Evolutionary conservation across 2,113 vertebrate species (phyloP).

Genomic region (Kryptolebias marmoratus): DNA sequence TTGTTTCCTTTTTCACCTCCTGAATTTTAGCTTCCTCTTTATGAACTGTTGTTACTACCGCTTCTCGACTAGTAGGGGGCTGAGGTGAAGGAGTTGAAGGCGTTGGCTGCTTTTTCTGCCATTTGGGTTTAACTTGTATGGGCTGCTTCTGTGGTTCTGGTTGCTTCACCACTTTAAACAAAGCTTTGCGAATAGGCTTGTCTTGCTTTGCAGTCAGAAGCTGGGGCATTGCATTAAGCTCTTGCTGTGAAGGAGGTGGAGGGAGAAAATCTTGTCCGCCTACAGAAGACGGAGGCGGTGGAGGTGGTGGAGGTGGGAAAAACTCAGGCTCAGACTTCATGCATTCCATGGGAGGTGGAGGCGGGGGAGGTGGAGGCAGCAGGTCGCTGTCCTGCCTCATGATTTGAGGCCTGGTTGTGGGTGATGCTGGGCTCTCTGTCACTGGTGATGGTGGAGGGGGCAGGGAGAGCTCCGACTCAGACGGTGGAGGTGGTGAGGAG

Average conservation of each 20-base stretch:
- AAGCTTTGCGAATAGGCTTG: slow-evolving; percentile 61
- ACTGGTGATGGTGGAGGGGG: slow-evolving; percentile 86
- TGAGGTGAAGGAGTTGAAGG: slow-evolving; percentile 62
- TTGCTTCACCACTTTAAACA: slow-evolving; percentile 80
- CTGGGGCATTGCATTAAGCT: slow-evolving; percentile 74
- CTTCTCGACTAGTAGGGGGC: slow-evolving; percentile 39
- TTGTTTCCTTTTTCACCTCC: slow-evolving; percentile 54
- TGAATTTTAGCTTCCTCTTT: slow-evolving; percentile 46
- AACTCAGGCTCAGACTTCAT: slow-evolving; percentile 77
- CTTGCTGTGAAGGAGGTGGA: slow-evolving; percentile 77
- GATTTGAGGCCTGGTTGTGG: slow-evolving; percentile 55
- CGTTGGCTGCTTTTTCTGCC: slow-evolving; percentile 76
- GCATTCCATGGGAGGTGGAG: slow-evolving; percentile 74
- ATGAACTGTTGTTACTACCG: slow-evolving; percentile 2
- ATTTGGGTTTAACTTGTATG: slow-evolving; percentile 69
- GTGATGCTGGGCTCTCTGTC: slow-evolving; percentile 55
- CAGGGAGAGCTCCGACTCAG: slow-evolving; percentile 86
- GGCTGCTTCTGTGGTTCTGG: slow-evolving; percentile 72
- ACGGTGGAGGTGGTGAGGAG: slow-evolving; percentile 82
- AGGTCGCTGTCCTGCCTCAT: slow-evolving; percentile 81
- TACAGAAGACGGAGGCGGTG: slow-evolving; percentile 55
- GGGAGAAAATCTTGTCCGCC: slow-evolving; percentile 71
- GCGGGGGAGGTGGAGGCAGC: slow-evolving; percentile 80
- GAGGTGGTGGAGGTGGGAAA: slow-evolving; percentile 71
- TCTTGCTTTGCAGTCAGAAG: slow-evolving; percentile 60